Evolutionary conservation across 2,888 invertebrate genomes (phyloP).

Genomic region (Miltochrista miniata): DNA sequence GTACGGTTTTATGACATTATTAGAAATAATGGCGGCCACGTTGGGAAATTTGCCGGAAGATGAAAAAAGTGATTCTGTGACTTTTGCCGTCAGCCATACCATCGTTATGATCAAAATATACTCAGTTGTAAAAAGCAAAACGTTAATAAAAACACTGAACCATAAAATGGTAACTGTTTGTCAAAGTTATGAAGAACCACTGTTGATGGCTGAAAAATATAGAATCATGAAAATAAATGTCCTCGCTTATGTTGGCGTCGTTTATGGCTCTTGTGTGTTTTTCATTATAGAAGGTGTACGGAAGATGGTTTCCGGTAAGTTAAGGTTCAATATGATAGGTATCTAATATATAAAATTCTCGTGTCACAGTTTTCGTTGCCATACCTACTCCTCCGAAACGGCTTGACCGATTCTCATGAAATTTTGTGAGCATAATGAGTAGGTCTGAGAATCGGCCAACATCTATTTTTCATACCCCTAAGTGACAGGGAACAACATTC

Average conservation of each 20-base stretch:
- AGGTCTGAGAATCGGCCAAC: too few relatives aligned
- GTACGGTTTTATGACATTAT: constrained; percentile 61
- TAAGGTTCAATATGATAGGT: background rate
- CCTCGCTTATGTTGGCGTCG: constrained; percentile 50
- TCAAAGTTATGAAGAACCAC: constrained; percentile 53
- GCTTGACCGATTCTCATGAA: too few relatives aligned
- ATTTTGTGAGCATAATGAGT: too few relatives aligned
- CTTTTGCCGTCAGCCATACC: constrained; percentile 69
- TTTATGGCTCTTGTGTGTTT: constrained; percentile 56
- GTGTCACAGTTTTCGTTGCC: too few relatives aligned
- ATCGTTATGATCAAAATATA: constrained; percentile 67
- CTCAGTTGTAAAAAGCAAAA: constrained; percentile 57
- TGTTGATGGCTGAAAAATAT: constrained; percentile 56
- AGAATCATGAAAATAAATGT: constrained; percentile 65
- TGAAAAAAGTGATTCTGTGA: constrained; percentile 65
- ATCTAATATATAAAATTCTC: too few relatives aligned
- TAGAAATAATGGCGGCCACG: constrained; percentile 66
- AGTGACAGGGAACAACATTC: too few relatives aligned
- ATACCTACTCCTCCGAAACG: too few relatives aligned
- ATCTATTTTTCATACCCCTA: too few relatives aligned
- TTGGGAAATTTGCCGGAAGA: constrained; percentile 66
- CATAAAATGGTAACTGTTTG: constrained; percentile 58
- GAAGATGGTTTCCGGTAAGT: constrained; percentile 56
- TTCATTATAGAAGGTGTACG: constrained; percentile 67
- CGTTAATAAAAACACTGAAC: constrained; percentile 55